A percentile compares a stretch with the other conserved stretches of the same genome.
phyloP scores from a whole-genome alignment of 2,797 vertebrate genomes.

The Morus bassanus region DNA sequence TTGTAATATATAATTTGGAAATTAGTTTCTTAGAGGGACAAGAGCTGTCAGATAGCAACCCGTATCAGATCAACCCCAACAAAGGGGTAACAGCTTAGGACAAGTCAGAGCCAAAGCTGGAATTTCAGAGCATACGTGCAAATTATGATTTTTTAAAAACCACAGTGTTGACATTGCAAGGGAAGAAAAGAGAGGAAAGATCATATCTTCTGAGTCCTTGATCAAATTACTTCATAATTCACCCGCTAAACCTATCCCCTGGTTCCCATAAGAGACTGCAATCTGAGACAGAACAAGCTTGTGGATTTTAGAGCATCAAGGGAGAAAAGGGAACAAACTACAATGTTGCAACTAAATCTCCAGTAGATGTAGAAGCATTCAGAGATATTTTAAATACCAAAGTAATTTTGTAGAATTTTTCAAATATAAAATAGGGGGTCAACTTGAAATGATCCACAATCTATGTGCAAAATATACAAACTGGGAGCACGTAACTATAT shows the following conservation, averaged over 20 bases:
- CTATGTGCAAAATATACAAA: not conserved
- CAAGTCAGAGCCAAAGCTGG: constrained; percentile 13
- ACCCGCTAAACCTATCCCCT: not conserved
- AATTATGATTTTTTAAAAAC: constrained; percentile 42
- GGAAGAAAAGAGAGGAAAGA: constrained; percentile 42
- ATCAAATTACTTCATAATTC: constrained; percentile 49
- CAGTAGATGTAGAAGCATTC: not conserved
- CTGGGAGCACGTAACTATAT: not conserved
- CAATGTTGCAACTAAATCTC: not conserved
- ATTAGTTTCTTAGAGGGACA: constrained; percentile 45
- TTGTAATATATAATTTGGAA: constrained; percentile 9
- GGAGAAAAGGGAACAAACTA: not conserved
- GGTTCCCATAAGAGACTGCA: constrained; percentile 11
- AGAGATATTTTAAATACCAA: not conserved
- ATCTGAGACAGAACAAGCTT: not conserved
- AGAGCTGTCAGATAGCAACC: constrained; percentile 30
- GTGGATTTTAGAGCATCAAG: not conserved
- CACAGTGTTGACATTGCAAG: constrained; percentile 58
- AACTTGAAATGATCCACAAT: not conserved
- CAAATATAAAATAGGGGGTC: not conserved
- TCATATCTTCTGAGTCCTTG: constrained; percentile 6
- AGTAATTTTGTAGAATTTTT: not conserved
- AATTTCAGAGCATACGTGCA: constrained; percentile 16
- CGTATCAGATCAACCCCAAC: not conserved
- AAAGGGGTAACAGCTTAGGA: constrained; percentile 4